Conservation (phyloP, 2,888 invertebrate genomes). For the Bugulina stolonifera region DNA sequence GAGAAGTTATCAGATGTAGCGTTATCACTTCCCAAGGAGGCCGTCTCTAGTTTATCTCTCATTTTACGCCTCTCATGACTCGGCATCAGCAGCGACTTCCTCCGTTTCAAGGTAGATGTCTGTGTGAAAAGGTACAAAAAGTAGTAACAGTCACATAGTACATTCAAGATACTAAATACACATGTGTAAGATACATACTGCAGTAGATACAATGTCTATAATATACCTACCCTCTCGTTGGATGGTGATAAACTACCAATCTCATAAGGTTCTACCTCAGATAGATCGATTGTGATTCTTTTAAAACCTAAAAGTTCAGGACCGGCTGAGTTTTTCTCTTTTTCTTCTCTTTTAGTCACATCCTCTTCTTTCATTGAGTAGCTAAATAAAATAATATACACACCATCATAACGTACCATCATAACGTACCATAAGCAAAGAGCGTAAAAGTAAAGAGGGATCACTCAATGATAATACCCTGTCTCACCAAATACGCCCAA, state of each 20-base stretch:
- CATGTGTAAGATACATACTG: too few species aligned
- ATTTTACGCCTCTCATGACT: conserved; percentile 13
- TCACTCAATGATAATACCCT: too few species aligned
- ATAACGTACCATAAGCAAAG: too few species aligned
- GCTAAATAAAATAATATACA: too few species aligned
- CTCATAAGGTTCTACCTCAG: conserved; percentile 15
- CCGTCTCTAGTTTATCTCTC: conserved; percentile 6
- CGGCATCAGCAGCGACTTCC: conserved; percentile 25
- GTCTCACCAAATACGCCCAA: too few species aligned
- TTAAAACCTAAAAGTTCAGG: conserved; percentile 16
- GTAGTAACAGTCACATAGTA: too few species aligned
- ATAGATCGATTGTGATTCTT: neutral
- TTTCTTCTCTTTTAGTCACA: conserved; percentile 16
- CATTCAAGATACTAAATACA: too few species aligned
- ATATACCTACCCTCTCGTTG: conserved; percentile 20
- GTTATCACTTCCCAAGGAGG: conserved; percentile 1
- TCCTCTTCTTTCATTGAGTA: conserved; percentile 23
- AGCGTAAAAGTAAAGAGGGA: too few species aligned
- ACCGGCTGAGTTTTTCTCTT: neutral
- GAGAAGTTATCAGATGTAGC: conserved; percentile 23
- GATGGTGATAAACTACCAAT: conserved; percentile 19
- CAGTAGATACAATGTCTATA: too few species aligned
- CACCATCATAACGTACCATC: too few species aligned
- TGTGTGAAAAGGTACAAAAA: too few species aligned
- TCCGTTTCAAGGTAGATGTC: conserved; percentile 6